Percentiles rank a stretch among this genome's conserved stretches.
These are phyloP conservation scores for Garra rufa DNA, from an alignment of 2,113 vertebrate species.

Conservation along the genomic window DNA sequence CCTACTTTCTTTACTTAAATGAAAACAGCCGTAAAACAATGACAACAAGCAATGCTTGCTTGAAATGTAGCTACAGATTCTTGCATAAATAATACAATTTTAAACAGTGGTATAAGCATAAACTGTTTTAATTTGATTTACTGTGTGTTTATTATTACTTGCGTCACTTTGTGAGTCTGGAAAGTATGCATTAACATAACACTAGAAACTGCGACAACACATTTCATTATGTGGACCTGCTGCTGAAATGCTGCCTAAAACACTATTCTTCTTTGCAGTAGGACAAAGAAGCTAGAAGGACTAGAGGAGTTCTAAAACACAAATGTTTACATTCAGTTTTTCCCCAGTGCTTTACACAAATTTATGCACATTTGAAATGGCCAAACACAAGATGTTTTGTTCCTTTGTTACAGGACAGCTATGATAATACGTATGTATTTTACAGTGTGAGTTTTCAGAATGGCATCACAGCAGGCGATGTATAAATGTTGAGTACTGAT, in stretches of 20 bases:
- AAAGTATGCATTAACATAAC: conserved; percentile 40
- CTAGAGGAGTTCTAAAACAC: background rate
- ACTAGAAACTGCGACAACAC: conserved; percentile 28
- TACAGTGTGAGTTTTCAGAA: background rate
- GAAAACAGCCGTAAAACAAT: background rate
- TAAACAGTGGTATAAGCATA: background rate
- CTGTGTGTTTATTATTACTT: background rate
- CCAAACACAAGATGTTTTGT: background rate
- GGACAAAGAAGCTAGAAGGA: background rate
- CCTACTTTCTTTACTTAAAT: background rate
- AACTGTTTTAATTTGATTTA: background rate
- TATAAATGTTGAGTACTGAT: background rate
- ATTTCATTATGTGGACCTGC: conserved; percentile 35
- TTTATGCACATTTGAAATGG: background rate
- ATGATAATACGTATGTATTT: background rate
- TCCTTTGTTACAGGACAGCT: background rate
- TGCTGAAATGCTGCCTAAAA: conserved; percentile 36
- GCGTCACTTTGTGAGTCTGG: background rate
- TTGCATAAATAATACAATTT: background rate
- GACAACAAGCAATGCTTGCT: background rate
- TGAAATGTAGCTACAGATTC: background rate
- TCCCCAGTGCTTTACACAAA: background rate
- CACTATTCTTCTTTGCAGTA: background rate
- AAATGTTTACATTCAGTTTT: background rate
- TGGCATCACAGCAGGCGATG: background rate